Evolutionary conservation across 2,888 invertebrate genomes (phyloP), one percentile per base, ranked within the genome.

Genomic region (Leucoptera coffeella): DNA sequence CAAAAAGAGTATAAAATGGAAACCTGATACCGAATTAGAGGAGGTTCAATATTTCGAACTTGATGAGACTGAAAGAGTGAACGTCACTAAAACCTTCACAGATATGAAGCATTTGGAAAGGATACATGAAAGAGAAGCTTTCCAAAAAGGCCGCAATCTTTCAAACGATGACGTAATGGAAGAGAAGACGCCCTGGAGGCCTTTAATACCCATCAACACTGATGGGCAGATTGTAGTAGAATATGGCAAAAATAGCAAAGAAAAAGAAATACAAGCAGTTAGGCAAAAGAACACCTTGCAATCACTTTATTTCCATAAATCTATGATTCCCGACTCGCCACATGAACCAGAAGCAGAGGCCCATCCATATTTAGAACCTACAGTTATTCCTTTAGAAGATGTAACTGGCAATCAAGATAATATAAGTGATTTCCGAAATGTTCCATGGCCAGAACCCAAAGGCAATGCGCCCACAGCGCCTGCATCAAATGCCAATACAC

Each of bases 61-160:
- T 38, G 95, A 96, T 56, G 95, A 94, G 60, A 93, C 87, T 10
- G 96, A 97, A 61, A 77, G 96, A 45, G 90, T 93, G 2, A 96
- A 96, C 60, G 95, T 96, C 2, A 92, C 84, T 3, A 90, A 84
- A 57, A 86, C 78, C 15, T 95, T 95, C 57, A 85, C 82, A 17
- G 92, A 93, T 43, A 85, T 92, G 85, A 90, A 90, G 48, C 80
- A 87, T 50, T 80, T 90, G 71, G 96, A 96, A 50, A 82, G 87
- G 43, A 77, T 79, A 32, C 75, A 84, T 40, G 96, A 96, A 64
- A 77, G 88, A 28, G 85, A 88, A 45, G 82, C 85, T n/a, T 74
- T 90, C 47, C 78, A 82, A 40, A 79, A 84, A 52, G 80, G 80
- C 9, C 74, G 89, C 30, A 87, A 89, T 55, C 52, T 85, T 25